Percentiles rank a stretch among this genome's conserved stretches.
Evolutionary conservation across 2,797 vertebrate genomes (phyloP).

Genomic region (Phoeniculus purpureus): DNA sequence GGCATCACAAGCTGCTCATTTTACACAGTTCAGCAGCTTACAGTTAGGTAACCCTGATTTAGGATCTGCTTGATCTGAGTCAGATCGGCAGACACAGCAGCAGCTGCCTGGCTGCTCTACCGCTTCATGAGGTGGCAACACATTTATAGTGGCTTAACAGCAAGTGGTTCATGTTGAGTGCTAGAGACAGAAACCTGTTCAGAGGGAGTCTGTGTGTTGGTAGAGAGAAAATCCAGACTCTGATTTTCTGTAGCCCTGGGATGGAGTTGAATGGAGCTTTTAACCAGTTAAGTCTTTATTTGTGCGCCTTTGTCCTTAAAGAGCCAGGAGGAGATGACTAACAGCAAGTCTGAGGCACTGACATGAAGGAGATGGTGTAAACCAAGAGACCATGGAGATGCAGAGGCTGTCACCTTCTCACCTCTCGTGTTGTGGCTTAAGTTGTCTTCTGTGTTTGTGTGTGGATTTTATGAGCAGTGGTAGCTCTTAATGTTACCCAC

Average conservation of each 20-base stretch:
- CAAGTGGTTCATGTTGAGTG: neutral
- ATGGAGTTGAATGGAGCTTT: neutral
- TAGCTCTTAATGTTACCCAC: neutral
- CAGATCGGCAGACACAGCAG: accelerated
- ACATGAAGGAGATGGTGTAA: neutral
- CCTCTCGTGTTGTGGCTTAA: neutral
- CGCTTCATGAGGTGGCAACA: neutral
- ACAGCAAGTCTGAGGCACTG: neutral
- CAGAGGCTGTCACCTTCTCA: neutral
- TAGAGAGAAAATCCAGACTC: neutral
- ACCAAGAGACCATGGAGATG: neutral
- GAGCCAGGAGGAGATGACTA: neutral
- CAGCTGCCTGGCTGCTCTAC: neutral
- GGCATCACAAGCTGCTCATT: accelerated
- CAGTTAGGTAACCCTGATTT: neutral
- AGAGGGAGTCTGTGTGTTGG: too few species aligned
- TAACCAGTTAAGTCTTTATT: neutral
- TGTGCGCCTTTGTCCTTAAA: neutral
- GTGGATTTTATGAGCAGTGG: neutral
- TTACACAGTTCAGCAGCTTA: neutral
- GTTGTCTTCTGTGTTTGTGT: neutral
- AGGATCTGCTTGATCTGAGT: neutral
- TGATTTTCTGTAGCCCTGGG: neutral
- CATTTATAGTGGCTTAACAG: neutral
- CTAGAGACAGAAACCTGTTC: neutral